Evolutionary conservation across 2,888 invertebrate genomes (phyloP).

Genomic region (Spodoptera picta): DNA sequence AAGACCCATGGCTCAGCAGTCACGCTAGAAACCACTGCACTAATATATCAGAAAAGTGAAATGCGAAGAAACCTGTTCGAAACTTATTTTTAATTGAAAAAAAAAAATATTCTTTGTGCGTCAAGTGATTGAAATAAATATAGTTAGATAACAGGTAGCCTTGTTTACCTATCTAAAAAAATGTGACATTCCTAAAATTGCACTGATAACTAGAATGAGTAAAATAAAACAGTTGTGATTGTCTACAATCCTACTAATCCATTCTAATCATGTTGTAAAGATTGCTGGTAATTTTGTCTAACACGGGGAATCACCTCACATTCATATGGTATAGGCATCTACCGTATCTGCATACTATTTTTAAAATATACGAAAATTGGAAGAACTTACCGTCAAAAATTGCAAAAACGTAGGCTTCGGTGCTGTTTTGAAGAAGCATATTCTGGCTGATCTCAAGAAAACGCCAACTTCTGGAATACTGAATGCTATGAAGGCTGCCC

Average conservation of each 20-base stretch:
- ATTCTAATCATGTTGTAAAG: conserved; percentile 11
- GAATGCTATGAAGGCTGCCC: conserved; percentile 93
- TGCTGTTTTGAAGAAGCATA: conserved; percentile 92
- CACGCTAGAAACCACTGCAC: no score
- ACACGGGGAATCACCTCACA: conserved; percentile 20
- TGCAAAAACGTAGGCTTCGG: conserved; percentile 86
- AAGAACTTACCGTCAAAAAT: conserved; percentile 86
- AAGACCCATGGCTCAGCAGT: no score
- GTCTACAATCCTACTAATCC: neutral
- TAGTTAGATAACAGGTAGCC: conserved; percentile 4
- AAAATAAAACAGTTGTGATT: neutral
- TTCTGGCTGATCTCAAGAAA: conserved; percentile 91
- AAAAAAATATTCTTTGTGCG: conserved; percentile 21
- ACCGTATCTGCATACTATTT: no score
- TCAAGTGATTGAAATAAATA: conserved; percentile 18
- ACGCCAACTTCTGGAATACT: conserved; percentile 93
- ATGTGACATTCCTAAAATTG: no score
- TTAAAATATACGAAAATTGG: neutral
- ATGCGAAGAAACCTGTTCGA: no score
- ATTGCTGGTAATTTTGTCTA: conserved; percentile 5
- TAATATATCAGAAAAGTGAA: no score
- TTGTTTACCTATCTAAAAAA: conserved; percentile 22
- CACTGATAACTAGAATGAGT: no score
- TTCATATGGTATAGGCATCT: no score
- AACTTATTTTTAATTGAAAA: conserved; percentile 11